Conservation (phyloP, 2,113 vertebrate species). For the Hydrolagus affinis region DNA sequence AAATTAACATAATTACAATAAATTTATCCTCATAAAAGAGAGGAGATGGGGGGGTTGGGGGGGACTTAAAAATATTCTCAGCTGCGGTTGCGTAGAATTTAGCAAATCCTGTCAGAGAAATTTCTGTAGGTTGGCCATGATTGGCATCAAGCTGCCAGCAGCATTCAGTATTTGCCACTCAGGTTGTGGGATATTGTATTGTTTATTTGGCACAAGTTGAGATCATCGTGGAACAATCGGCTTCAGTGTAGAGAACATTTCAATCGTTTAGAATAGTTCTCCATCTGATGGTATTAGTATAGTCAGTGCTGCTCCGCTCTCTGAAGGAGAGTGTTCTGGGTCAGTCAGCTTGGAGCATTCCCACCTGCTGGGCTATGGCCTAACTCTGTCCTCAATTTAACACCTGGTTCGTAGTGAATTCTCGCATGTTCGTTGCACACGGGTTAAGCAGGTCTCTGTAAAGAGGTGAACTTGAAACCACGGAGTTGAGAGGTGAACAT, state of each 20-base stretch:
- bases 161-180: too few relatives aligned
- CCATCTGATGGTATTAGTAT: not conserved
- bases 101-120: too few relatives aligned
- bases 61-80: too few relatives aligned
- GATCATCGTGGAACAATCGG: too few relatives aligned
- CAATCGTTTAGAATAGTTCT: not conserved
- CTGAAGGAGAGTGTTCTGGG: not conserved
- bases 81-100: too few relatives aligned
- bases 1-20: too few relatives aligned
- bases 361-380: slow-evolving; percentile 2
- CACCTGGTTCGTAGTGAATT: not conserved
- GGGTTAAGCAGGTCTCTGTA: not conserved
- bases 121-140: too few relatives aligned
- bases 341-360: slow-evolving; percentile 9
- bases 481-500: not conserved
- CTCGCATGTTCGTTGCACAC: not conserved
- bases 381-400: not conserved
- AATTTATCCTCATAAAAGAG: too few relatives aligned
- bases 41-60: too few relatives aligned
- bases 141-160: too few relatives aligned
- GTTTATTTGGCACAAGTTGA: too few relatives aligned
- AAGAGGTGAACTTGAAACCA: not conserved
- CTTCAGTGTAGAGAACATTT: not conserved
- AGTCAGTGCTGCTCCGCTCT: not conserved
- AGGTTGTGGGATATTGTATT: too few relatives aligned